Conservation (phyloP, 1,140 invertebrate genomes). For the Harpegnathos saltator region DNA sequence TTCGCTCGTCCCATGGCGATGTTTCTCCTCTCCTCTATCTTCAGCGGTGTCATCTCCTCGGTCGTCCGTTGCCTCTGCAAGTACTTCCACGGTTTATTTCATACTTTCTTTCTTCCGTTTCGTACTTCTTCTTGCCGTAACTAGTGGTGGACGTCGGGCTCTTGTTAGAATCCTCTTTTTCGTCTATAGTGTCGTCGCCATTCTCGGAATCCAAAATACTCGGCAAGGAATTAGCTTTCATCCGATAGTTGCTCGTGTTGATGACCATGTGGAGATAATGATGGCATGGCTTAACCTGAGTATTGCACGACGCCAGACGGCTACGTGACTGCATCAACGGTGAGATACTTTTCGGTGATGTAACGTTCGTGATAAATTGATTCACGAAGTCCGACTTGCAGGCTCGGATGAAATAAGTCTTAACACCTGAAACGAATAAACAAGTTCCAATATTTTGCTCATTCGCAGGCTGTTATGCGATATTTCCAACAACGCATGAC, state of each 20-base stretch:
- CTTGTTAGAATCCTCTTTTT: no score
- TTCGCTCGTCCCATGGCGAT: no score
- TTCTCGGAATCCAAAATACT: conserved; percentile 92
- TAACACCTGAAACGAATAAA: no score
- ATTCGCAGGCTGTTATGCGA: no score
- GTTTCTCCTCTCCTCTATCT: no score
- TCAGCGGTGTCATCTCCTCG: no score
- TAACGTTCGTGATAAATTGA: conserved; percentile 78
- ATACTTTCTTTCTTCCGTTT: no score
- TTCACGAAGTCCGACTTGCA: conserved; percentile 80
- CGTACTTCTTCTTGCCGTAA: conserved; percentile 82
- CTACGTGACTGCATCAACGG: conserved; percentile 81
- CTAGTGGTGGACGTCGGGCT: conserved; percentile 87
- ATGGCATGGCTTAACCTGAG: conserved; percentile 78
- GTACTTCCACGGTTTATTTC: conserved; percentile 82
- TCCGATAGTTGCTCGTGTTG: no score
- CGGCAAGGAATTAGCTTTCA: conserved; percentile 92
- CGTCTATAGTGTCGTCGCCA: conserved; percentile 88
- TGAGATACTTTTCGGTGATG: conserved; percentile 72
- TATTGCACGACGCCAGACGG: conserved; percentile 81
- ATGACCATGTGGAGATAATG: conserved; percentile 85
- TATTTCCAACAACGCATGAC: no score
- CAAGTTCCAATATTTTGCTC: no score
- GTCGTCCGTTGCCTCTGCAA: no score
- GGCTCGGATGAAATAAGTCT: conserved; percentile 82